A percentile compares a stretch with the other conserved stretches of the same genome.
Conservation (phyloP, 92 coral and sea anemone species). For the Porites divaricata region DNA sequence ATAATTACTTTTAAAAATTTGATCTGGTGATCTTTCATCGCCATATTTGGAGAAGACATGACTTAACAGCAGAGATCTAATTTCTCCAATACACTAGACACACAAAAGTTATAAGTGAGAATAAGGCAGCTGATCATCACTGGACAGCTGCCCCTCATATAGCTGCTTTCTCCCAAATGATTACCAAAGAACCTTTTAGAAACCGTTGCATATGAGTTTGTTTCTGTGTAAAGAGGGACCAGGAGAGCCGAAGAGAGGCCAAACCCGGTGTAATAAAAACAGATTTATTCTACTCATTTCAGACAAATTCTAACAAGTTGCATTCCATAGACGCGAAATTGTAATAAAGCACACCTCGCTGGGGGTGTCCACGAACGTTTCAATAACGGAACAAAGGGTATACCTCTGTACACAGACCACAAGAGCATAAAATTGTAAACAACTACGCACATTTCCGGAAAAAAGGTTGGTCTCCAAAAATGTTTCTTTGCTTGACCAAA, state of each 20-base stretch:
- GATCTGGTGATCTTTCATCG: background rate
- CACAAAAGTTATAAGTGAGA: background rate
- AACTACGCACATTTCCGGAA: background rate
- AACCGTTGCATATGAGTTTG: background rate
- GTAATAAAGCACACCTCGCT: background rate
- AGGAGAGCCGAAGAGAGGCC: no score
- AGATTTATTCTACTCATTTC: background rate
- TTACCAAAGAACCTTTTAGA: background rate
- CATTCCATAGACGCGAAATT: background rate
- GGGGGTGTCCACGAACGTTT: background rate
- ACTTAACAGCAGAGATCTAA: background rate
- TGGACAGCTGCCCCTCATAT: background rate
- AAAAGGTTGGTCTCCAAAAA: background rate
- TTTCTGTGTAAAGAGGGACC: background rate
- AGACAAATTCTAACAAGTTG: background rate
- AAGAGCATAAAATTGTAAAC: background rate
- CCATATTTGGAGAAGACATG: background rate
- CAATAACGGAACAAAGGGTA: background rate
- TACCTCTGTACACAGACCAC: background rate
- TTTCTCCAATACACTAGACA: background rate
- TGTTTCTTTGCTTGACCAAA: background rate
- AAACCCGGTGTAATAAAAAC: background rate
- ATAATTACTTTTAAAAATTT: background rate
- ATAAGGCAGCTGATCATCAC: background rate
- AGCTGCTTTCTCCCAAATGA: background rate